Evolutionary conservation across 2,797 vertebrate genomes (phyloP).

Genomic region (Malurus leucopterus): DNA sequence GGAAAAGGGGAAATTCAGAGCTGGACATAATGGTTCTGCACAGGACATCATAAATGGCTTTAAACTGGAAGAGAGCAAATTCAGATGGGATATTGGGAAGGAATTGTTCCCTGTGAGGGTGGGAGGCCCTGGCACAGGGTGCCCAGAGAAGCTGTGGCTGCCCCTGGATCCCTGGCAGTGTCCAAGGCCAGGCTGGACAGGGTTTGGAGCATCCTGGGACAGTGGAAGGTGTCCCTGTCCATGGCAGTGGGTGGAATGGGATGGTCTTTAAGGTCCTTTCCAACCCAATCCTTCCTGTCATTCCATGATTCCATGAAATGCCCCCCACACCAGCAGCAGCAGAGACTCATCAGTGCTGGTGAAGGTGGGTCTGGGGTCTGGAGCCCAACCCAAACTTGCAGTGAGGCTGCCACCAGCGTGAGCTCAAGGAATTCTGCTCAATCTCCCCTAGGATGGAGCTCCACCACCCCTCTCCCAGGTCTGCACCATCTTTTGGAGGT

Average conservation of each 20-base stretch:
- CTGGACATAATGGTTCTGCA: neutral
- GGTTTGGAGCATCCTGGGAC: accelerated
- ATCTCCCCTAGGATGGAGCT: neutral
- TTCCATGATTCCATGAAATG: neutral
- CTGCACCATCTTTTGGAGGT: neutral
- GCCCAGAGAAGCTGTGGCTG: neutral
- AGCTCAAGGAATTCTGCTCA: neutral
- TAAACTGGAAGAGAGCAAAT: neutral
- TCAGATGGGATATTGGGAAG: neutral
- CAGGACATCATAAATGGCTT: neutral
- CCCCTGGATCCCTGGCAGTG: neutral
- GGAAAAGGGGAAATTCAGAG: neutral
- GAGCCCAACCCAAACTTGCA: neutral
- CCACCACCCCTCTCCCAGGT: neutral
- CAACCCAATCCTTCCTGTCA: neutral
- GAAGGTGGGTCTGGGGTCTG: neutral
- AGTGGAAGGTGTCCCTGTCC: neutral
- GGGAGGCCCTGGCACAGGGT: neutral
- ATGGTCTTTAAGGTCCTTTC: neutral
- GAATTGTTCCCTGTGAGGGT: neutral
- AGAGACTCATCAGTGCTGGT: neutral
- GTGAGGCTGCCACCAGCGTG: neutral
- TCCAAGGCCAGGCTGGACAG: accelerated
- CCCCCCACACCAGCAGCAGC: no score
- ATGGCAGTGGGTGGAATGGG: neutral